Percentiles rank a stretch among this genome's conserved stretches.
These are phyloP conservation scores for Dasyornis broadbenti DNA, from an alignment of 2,113 vertebrate species.

Conservation along the genomic window DNA sequence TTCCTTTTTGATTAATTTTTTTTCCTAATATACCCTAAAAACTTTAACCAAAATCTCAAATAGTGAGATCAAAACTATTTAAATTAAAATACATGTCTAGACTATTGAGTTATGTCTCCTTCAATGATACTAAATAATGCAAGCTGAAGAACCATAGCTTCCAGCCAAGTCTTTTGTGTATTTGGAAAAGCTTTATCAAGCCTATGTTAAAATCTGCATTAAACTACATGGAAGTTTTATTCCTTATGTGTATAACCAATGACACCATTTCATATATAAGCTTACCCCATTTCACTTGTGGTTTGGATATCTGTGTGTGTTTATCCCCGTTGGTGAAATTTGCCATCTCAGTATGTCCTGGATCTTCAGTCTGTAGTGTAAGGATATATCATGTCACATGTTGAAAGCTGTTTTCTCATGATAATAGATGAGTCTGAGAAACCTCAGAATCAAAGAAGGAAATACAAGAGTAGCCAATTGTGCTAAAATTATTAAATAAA, in stretches of 20 bases:
- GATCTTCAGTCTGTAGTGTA: neutral
- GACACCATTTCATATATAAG: neutral
- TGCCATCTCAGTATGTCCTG: neutral
- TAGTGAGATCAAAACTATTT: conserved; percentile 47
- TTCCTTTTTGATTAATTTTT: conserved; percentile 14
- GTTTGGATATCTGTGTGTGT: neutral
- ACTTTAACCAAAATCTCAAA: conserved; percentile 30
- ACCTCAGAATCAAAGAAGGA: neutral
- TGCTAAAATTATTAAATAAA: neutral
- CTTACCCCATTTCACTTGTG: neutral
- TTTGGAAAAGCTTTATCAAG: neutral
- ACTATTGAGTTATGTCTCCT: conserved; percentile 15
- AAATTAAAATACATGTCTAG: conserved; percentile 34
- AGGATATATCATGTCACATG: neutral
- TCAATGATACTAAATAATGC: neutral
- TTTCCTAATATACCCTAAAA: neutral
- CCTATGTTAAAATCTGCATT: neutral
- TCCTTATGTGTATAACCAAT: neutral
- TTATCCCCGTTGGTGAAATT: neutral
- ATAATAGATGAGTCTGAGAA: neutral
- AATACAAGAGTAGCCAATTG: neutral
- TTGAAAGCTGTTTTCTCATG: neutral
- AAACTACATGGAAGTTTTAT: neutral
- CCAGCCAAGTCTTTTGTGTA: neutral
- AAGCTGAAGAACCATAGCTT: neutral